Conservation (phyloP, 30 jellyfish, hydroid and myxozoan species). For the Mastigias papua region DNA sequence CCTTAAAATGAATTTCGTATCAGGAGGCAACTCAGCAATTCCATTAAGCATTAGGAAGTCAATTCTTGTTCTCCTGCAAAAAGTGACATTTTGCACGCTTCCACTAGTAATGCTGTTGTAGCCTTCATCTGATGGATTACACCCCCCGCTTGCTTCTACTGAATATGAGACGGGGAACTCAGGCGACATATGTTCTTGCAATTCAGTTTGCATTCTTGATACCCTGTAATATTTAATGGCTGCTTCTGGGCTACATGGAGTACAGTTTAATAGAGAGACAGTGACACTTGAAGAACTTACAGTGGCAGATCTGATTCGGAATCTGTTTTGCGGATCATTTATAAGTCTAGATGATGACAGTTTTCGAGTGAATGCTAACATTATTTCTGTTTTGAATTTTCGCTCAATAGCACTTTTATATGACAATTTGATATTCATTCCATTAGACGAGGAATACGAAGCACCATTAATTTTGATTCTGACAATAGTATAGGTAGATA, state of each 20-base stretch:
- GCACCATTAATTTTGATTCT: constrained; percentile 25
- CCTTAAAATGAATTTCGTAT: constrained; percentile 16
- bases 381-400: constrained; percentile 3
- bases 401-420: constrained; percentile 14
- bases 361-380: constrained; percentile 44
- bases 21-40: constrained; percentile 1
- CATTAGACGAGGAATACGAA: not conserved
- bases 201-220: not conserved
- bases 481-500: constrained; percentile 31
- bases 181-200: constrained; percentile 30
- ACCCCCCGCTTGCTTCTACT: constrained; percentile 21
- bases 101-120: constrained; percentile 2
- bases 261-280: constrained; percentile 25
- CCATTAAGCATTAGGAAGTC: not conserved
- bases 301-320: constrained; percentile 3
- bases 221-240: not conserved
- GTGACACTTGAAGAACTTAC: not conserved
- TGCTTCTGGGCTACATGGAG: constrained; percentile 20
- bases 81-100: constrained; percentile 32
- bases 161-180: constrained; percentile 28
- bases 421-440: not conserved
- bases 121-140: constrained; percentile 5
- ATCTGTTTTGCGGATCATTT: constrained; percentile 36
- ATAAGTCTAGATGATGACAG: constrained; percentile 25
- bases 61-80: constrained; percentile 30